A percentile compares a stretch with the other conserved stretches of the same genome.
phyloP scores from a whole-genome alignment of 2,888 invertebrate genomes.

The Empis stercorea region DNA sequence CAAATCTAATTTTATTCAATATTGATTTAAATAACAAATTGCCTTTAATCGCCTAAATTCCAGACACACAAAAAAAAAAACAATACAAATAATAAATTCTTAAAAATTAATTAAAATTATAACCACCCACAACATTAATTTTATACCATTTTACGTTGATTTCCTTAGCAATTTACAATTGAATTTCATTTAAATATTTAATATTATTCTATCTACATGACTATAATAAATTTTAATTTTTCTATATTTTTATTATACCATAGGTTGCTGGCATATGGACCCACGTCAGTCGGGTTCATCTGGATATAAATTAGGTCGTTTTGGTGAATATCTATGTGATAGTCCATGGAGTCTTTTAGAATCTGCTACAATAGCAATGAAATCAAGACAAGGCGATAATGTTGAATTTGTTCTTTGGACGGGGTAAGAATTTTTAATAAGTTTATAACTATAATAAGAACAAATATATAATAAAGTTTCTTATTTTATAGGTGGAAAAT shows the following conservation, averaged over 20 bases:
- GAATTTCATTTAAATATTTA: slow-evolving; percentile 1
- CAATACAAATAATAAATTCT: too few species aligned
- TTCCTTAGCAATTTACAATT: neutral
- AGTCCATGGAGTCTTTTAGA: slow-evolving; percentile 79
- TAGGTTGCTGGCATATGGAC: slow-evolving; percentile 53
- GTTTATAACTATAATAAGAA: too few species aligned
- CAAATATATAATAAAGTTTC: too few species aligned
- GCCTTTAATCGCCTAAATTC: too few species aligned
- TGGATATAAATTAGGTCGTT: slow-evolving; percentile 49
- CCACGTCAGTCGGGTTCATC: slow-evolving; percentile 43
- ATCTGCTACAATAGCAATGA: slow-evolving; percentile 80
- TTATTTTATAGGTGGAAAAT: too few species aligned
- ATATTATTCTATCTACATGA: neutral
- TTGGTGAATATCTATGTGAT: slow-evolving; percentile 74
- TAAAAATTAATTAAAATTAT: too few species aligned
- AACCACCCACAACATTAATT: too few species aligned
- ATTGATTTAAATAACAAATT: too few species aligned
- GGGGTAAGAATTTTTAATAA: slow-evolving; percentile 48
- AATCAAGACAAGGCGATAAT: slow-evolving; percentile 67
- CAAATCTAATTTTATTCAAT: too few species aligned
- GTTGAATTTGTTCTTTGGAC: slow-evolving; percentile 92
- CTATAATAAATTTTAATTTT: neutral
- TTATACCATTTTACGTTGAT: too few species aligned
- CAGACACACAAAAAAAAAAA: too few species aligned
- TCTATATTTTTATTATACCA: slow-evolving; percentile 7